phyloP scores from a whole-genome alignment of 2,797 vertebrate species.

The Anguilla pacifica region DNA sequence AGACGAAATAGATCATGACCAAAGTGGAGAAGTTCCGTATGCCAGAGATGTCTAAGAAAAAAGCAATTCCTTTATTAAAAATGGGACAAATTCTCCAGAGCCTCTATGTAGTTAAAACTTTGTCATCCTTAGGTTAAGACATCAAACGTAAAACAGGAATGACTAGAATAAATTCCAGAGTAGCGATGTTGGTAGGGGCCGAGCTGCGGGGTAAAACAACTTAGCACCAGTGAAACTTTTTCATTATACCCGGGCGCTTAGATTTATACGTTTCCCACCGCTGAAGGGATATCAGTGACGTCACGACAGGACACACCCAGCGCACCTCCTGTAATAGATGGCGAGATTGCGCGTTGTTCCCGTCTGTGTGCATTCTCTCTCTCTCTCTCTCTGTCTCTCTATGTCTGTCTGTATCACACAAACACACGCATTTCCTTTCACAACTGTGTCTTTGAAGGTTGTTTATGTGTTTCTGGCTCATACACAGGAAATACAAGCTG shows the following conservation, averaged over 20 bases:
- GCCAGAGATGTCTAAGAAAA: conserved; percentile 30
- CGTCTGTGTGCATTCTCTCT: neutral
- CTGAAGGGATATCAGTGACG: conserved; percentile 68
- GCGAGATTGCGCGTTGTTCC: neutral
- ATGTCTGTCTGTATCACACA: neutral
- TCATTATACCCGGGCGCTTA: conserved; percentile 56
- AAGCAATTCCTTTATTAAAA: conserved; percentile 36
- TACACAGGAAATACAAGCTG: neutral
- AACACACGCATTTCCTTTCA: neutral
- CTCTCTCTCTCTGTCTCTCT: neutral
- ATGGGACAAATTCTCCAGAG: conserved; percentile 50
- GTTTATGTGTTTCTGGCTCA: conserved; percentile 1
- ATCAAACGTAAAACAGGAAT: conserved; percentile 21
- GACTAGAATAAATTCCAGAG: conserved; percentile 49
- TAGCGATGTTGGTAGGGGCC: conserved; percentile 5
- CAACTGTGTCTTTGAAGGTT: neutral
- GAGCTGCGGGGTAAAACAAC: conserved; percentile 51
- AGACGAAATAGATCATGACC: conserved; percentile 68
- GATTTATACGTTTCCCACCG: conserved; percentile 77
- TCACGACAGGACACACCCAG: conserved; percentile 57
- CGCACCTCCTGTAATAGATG: conserved; percentile 31
- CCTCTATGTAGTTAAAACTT: conserved; percentile 36
- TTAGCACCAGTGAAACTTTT: conserved; percentile 65
- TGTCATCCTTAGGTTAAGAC: conserved; percentile 9
- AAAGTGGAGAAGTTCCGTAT: conserved; percentile 16